Percentiles rank a stretch among this genome's conserved stretches.
These are phyloP conservation scores for Coendou prehensilis DNA, from an alignment of 2,797 vertebrate genomes.

Conservation along the genomic window DNA sequence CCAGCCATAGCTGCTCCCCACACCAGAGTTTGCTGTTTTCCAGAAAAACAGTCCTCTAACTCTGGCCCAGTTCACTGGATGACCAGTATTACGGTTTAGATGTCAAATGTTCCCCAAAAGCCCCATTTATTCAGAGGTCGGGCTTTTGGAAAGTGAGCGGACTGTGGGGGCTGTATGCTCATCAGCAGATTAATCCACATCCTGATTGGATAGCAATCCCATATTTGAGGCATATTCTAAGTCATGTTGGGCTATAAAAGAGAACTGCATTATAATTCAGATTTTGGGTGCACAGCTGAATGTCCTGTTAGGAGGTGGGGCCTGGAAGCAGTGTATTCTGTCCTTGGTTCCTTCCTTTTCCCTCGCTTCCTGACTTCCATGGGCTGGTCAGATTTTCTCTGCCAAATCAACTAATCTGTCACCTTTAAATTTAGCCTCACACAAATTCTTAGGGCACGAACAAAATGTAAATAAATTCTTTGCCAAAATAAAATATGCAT, in stretches of 20 bases:
- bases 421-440: neutral
- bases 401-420: neutral
- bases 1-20: no score
- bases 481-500: neutral
- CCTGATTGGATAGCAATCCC: neutral
- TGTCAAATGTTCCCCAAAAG: neutral
- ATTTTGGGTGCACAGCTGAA: neutral
- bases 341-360: neutral
- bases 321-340: neutral
- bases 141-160: neutral
- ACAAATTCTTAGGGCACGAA: neutral
- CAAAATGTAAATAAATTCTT: neutral
- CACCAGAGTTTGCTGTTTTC: constrained; percentile 23
- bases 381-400: neutral
- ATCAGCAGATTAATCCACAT: neutral
- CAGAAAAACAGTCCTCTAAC: neutral
- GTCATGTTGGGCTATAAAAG: neutral
- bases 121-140: neutral
- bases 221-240: neutral
- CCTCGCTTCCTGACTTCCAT: neutral
- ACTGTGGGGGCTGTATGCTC: neutral
- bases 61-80: neutral
- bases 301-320: neutral
- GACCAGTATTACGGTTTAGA: neutral
- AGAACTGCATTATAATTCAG: neutral